Base-by-base conservation (phyloP, 2,888 invertebrate species). In the Polydrusus cervinus region DNA sequence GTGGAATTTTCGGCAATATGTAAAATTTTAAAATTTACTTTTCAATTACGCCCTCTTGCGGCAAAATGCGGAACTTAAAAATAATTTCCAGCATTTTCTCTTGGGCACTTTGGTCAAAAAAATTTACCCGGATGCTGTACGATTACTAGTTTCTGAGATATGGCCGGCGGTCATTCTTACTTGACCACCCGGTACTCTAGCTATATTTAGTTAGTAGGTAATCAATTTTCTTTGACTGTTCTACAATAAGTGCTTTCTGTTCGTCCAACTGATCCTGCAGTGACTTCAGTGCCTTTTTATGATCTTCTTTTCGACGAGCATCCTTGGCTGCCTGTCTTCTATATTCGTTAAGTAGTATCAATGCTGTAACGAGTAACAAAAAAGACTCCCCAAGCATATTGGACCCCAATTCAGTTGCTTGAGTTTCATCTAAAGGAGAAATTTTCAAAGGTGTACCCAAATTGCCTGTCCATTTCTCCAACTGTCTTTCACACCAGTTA, bases 401-500 rank as follows among this genome's bases (percentile, higher is more conserved):
- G 20, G 53, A 11, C 13, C 53, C 53, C 11, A 53, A 25, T 53
- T 53, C 53, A 11, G 25, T 53, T 13, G 53, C 53, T 53, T 53
- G 5, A 2, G 25, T 25, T 30, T 53, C 53, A 53, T 53, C 8
- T 13, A 53, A 53, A 11, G 13, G 25, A 1, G 11, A 25, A 11
- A 53, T 25, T 25, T 13, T 20, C 13, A 53, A 0, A 8, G 25
- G 30, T 53, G 20, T 53, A 1, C 53, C 53, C 0, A 53, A 10
- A 25, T 2, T 20, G 7, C 13, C 1, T 53, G 25, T 53, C 53
- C 53, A 53, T 25, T 11, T 53, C n/a, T n/a, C 11, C 13, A 53
- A 3, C 25, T 53, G 20, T 6, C 20, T 25, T 6, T 53, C 53
- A 53, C 53, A 53, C 53, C 53, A 53, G 53, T 53, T 53, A 53